Base-by-base conservation (phyloP, 2,888 invertebrate genomes). In the Leptopterna dolabrata region DNA sequence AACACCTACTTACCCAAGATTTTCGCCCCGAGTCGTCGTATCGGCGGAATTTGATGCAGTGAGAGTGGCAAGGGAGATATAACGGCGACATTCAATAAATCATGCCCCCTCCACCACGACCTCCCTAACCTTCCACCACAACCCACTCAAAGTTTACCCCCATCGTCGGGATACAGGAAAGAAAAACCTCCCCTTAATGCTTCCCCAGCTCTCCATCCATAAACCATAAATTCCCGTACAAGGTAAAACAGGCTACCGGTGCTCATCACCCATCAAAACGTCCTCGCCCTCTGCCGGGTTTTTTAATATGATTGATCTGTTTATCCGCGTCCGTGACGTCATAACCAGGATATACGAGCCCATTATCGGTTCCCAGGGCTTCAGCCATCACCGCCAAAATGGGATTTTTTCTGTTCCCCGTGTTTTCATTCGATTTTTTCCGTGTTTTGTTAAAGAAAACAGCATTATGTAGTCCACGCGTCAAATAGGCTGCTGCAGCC, bases 241-340 rank as follows among this genome's bases (percentile, higher is more conserved):
- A 27, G 81, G 29, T 55, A 29, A 30, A 81, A 81, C 45, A 81
- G 30, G 47, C 47, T 30, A 16, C 55, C 47, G 19, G 24, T 36
- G 7, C 4, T 30, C 27, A 14, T 24, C 30, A 14, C 47, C 19
- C 47, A 45, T 45, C 78, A 78, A n/a, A n/a, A 78, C 2, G 41
- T 45, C 19, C 19, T 9, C 6, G 13, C 0, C 27, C 30, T 30
- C 51, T 14, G 14, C 36, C 51, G 29, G 51, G 81, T 81, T 81
- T 81, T 81, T 51, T 81, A 81, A 81, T 81, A 55, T 81, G 81
- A 81, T 81, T 81, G 81, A 81, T 81, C 81, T 81, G 81, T 81
- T 81, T 81, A 81, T 81, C 36, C 81, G 81, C 1, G 47, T 55
- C 55, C 16, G 55, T 81, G 81, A 81, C 55, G 81, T 81, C 81